Evolutionary conservation across 92 coral and sea anemone genomes (phyloP), one percentile per base, ranked within the genome.

Genomic region (Ricordea florida): DNA sequence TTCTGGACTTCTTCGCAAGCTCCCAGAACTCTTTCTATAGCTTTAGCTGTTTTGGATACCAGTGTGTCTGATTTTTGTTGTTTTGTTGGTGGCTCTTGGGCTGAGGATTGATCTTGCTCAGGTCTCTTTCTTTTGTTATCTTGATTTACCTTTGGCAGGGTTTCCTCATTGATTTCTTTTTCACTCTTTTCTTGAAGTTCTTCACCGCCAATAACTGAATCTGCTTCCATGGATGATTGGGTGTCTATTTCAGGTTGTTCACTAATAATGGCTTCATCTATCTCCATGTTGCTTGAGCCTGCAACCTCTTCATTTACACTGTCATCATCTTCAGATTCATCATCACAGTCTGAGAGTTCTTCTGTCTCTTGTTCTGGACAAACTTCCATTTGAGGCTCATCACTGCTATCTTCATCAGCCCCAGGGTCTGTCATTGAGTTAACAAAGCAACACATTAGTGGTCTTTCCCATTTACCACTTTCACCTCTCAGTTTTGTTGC

Each of bases 21-120:
- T 14, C 88, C 83, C 31, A 82, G 69, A 18, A 74, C 66, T 22
- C 31, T 27, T 20, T 58, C 27, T 10, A 82, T 5, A n/a, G 82
- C 82, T 65, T 66, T 74, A 20, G 76, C 72, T 44, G 78, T 74
- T 49, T 75, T 83, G 6, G 79, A 21, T 18, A 43, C 14, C 28
- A 60, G 38, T 34, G n/a, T 8, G 11, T 37, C 67, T 5, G 30
- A 26, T 30, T 43, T 66, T 66, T 27, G 57, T 9, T 4, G 21
- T 47, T 66, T 66, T 0, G 45, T 17, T 23, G 62, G 49, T 21
- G 35, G 52, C 5, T 50, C 64, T 51, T 69, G 62, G 21, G 23
- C 5, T 66, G 37, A 43, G 17, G 64, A 69, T 53, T n/a, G n/a
- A n/a, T 35, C 62, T 69, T 50, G 27, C 40, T 46, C 58, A 69